Base-by-base conservation (phyloP, 2,113 vertebrate genomes). In the Motacilla tschutschensis region DNA sequence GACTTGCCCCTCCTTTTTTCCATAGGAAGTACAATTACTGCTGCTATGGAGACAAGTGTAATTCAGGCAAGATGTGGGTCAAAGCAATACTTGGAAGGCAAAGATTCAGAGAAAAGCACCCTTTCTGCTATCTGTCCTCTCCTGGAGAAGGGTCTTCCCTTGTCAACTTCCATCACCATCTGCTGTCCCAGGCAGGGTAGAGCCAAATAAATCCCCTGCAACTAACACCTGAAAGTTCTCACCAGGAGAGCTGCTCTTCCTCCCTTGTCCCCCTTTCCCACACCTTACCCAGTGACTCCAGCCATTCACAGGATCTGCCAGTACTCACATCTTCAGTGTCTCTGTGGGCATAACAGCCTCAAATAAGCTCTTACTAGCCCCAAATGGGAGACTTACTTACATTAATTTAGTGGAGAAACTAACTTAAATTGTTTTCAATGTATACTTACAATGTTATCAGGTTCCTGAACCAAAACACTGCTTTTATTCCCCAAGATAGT, bases 61-160 rank as follows among this genome's bases (percentile, higher is more conserved):
- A 95, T 92, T 88, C 85, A 87, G 91, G 70, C 93, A 95, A 93
- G 91, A 93, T 92, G 88, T 82, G 71, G 63, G 83, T 81, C 89
- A 86, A 81, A 92, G 64, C 36, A 87, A 62, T 26, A 65, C 40
- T 54, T 46, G 28, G 38, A 63, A 89, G 54, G 81, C 62, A 73
- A 91, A 81, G 59, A 70, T 55, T 63, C 79, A 71, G 55, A 59
- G 73, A 9, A 67, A 73, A 33, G 25, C 41, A 64, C 28, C 19
- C 9, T 67, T 66, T 62, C 40, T 47, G 33, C 59, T 91, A 24
- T 60, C 43, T n/a, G 17, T 46, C 40, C 57, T 50, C 38, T 55
- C 28, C 62, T n/a, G 31, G 26, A 79, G 35, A 41, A 62, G 15
- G 9, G 18, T 66, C 9, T 54, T 67, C 53, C 26, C 77, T 38